A percentile compares a stretch with the other conserved stretches of the same genome.
Conservation (phyloP, 2,113 vertebrate species). For the Stegastes partitus region DNA sequence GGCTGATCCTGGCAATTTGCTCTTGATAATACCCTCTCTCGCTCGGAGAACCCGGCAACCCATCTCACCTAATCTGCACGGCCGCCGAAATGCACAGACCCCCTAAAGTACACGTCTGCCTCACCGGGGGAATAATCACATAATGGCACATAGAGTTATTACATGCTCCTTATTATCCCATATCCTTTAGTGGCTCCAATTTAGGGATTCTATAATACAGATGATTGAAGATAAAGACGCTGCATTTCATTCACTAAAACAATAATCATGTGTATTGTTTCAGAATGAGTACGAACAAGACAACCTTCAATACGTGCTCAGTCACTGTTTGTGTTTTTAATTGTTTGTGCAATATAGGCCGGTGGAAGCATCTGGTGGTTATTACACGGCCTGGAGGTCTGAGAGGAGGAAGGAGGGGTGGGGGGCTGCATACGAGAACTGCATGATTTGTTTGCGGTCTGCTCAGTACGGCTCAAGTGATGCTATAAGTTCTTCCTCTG, state of each 20-base stretch:
- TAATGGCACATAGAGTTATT: conserved; percentile 63
- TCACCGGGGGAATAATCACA: conserved; percentile 66
- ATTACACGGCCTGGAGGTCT: conserved; percentile 61
- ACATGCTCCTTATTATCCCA: conserved; percentile 58
- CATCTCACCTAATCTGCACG: conserved; percentile 58
- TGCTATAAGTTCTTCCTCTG: conserved; percentile 53
- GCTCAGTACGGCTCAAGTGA: conserved; percentile 36
- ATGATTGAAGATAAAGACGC: conserved; percentile 44
- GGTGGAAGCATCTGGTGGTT: conserved; percentile 77
- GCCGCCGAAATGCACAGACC: conserved; percentile 46
- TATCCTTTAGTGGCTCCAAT: conserved; percentile 47
- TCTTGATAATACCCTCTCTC: conserved; percentile 73
- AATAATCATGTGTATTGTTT: conserved; percentile 49
- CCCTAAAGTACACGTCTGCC: conserved; percentile 49
- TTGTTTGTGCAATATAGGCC: conserved; percentile 54
- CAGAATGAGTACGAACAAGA: background rate
- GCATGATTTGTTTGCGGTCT: conserved; percentile 64
- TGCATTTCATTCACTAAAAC: conserved; percentile 51
- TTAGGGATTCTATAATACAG: conserved; percentile 56
- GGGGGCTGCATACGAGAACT: conserved; percentile 32
- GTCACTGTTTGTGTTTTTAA: conserved; percentile 66
- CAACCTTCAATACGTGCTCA: conserved; percentile 9
- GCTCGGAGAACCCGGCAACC: conserved; percentile 51
- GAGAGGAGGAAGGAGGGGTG: conserved; percentile 19
- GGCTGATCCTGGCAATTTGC: conserved; percentile 84